phyloP scores from a whole-genome alignment of 2,888 invertebrate species.

The Tetropium fuscum region DNA sequence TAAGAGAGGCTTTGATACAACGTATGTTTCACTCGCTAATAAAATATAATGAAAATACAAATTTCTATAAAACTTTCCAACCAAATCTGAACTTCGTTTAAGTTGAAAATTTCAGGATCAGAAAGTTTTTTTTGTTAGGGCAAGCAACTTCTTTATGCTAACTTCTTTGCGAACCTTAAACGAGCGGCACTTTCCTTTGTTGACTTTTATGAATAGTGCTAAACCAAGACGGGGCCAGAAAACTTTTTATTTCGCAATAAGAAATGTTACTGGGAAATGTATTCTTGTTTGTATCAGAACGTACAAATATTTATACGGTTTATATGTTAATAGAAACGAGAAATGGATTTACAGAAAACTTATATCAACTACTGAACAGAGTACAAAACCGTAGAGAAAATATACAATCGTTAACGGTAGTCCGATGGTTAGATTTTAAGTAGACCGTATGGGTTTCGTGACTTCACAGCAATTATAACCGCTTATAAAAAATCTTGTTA shows the following conservation, averaged over 20 bases:
- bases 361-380: no score
- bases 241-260: slow-evolving; percentile 16
- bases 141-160: slow-evolving; percentile 33
- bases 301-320: no score
- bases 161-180: slow-evolving; percentile 30
- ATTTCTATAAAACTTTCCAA: slow-evolving; percentile 29
- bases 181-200: slow-evolving; percentile 33
- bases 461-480: no score
- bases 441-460: no score
- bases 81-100: slow-evolving; percentile 26
- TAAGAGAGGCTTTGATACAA: slow-evolving; percentile 1
- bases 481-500: no score
- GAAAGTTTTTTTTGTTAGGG: slow-evolving; percentile 30
- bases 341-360: no score
- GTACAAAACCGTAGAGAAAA: no score
- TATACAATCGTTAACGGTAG: no score
- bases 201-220: slow-evolving; percentile 30
- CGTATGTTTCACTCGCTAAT: slow-evolving; percentile 11
- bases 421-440: no score
- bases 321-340: no score
- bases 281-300: no score
- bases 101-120: slow-evolving; percentile 24
- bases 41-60: slow-evolving; percentile 30
- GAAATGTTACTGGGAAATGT: neutral
- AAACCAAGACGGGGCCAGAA: slow-evolving; percentile 4